Conservation (phyloP, 2,888 invertebrate species). For the Euphydryas editha region DNA sequence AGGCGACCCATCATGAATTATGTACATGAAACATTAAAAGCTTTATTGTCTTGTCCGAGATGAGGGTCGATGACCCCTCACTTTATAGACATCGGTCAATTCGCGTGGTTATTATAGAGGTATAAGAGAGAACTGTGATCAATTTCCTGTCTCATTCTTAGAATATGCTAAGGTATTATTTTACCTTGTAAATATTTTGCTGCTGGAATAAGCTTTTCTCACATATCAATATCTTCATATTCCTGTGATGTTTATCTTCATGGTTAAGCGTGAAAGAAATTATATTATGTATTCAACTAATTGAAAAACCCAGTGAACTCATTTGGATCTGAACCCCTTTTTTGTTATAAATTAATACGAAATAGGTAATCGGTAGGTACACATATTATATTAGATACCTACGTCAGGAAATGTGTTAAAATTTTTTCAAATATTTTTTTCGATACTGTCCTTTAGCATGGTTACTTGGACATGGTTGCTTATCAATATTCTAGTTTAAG, state of each 20-base stretch:
- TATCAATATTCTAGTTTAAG: conserved; percentile 22
- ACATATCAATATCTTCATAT: no score
- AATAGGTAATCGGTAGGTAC: no score
- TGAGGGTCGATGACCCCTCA: conserved; percentile 43
- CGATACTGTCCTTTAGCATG: conserved; percentile 2
- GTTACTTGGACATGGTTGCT: conserved; percentile 20
- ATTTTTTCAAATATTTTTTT: conserved; percentile 7
- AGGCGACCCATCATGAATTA: conserved; percentile 66
- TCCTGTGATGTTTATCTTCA: neutral
- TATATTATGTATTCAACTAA: neutral
- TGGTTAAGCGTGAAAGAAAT: neutral
- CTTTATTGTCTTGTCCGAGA: conserved; percentile 52
- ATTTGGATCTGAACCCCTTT: neutral
- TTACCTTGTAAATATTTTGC: no score
- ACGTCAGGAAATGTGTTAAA: no score
- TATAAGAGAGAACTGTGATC: neutral
- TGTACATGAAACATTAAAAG: conserved; percentile 63
- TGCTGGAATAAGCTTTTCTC: no score
- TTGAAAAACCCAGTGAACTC: neutral
- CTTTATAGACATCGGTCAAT: conserved; percentile 26
- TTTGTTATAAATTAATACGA: neutral
- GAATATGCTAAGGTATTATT: no score
- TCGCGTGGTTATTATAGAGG: neutral
- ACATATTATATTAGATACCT: neutral
- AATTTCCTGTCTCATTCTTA: neutral